Conservation (phyloP, 2,888 invertebrate genomes). For the Drosophila pseudotalamancana region DNA sequence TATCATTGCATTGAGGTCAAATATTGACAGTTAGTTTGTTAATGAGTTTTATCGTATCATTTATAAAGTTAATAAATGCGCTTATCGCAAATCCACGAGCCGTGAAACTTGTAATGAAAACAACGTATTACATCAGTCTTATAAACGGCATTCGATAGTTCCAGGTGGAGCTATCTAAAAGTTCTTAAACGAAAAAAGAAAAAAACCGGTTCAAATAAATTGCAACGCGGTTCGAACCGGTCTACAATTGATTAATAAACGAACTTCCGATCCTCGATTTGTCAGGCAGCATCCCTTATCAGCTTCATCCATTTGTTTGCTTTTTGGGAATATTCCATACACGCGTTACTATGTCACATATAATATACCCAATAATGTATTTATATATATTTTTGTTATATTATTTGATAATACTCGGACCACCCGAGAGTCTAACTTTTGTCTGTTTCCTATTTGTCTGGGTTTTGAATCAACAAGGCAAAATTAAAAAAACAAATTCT, state of each 20-base stretch:
- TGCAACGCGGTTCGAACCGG: slow-evolving; percentile 19
- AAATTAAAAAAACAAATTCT: no score
- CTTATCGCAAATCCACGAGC: slow-evolving; percentile 38
- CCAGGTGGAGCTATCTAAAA: slow-evolving; percentile 2
- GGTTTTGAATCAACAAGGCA: no score
- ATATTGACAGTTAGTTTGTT: slow-evolving; percentile 51
- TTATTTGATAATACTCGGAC: slow-evolving; percentile 22
- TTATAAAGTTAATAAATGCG: slow-evolving; percentile 63
- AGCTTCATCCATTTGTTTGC: not conserved
- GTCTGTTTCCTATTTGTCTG: no score
- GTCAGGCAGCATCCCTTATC: slow-evolving; percentile 30
- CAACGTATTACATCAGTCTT: slow-evolving; percentile 70
- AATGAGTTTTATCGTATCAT: slow-evolving; percentile 56
- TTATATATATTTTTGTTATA: not conserved
- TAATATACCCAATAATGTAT: slow-evolving; percentile 8
- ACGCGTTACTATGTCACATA: not conserved
- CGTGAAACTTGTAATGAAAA: slow-evolving; percentile 59
- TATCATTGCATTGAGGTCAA: slow-evolving; percentile 61
- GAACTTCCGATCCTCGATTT: slow-evolving; percentile 39
- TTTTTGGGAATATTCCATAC: slow-evolving; percentile 48
- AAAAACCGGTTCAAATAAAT: slow-evolving; percentile 5
- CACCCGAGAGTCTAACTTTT: not conserved
- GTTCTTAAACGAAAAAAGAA: not conserved
- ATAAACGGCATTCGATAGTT: slow-evolving; percentile 4
- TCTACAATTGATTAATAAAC: not conserved